phyloP scores from a whole-genome alignment of 1,140 invertebrate species.

The Lethrus apterus region DNA sequence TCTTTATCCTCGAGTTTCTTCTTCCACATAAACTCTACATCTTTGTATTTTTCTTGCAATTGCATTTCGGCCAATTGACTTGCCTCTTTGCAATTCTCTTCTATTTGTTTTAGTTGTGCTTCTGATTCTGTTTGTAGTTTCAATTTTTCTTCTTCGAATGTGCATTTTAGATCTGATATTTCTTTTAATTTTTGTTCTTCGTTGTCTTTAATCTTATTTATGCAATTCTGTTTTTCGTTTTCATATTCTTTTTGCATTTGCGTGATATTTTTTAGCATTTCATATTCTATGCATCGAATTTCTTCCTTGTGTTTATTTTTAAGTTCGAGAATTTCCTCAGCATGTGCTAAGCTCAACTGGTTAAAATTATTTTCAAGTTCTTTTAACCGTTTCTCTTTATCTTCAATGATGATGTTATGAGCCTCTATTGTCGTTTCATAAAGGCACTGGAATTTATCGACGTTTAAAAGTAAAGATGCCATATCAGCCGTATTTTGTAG shows the following conservation, averaged over 20 bases:
- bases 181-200: conserved; percentile 30
- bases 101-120: conserved; percentile 33
- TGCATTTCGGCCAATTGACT: conserved; percentile 15
- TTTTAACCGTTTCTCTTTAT: conserved; percentile 6
- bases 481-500: background rate
- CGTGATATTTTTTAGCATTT: conserved; percentile 28
- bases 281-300: conserved; percentile 29
- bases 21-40: conserved; percentile 30
- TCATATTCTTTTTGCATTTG: conserved; percentile 23
- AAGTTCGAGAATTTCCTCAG: conserved; percentile 20
- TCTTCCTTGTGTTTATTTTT: conserved; percentile 25
- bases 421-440: background rate
- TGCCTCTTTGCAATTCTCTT: conserved; percentile 35
- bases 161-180: conserved; percentile 30
- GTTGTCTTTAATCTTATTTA: conserved; percentile 10
- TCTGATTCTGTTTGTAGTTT: conserved; percentile 25
- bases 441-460: background rate
- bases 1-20: conserved; percentile 41
- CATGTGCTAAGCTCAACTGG: conserved; percentile 7
- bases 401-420: conserved; percentile 1
- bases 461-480: background rate
- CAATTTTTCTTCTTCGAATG: conserved; percentile 26
- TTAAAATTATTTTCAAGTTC: conserved; percentile 1
- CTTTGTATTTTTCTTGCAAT: conserved; percentile 13
- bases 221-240: conserved; percentile 13